Conservation (phyloP, 2,888 invertebrate species). For the Lypha dubia region DNA sequence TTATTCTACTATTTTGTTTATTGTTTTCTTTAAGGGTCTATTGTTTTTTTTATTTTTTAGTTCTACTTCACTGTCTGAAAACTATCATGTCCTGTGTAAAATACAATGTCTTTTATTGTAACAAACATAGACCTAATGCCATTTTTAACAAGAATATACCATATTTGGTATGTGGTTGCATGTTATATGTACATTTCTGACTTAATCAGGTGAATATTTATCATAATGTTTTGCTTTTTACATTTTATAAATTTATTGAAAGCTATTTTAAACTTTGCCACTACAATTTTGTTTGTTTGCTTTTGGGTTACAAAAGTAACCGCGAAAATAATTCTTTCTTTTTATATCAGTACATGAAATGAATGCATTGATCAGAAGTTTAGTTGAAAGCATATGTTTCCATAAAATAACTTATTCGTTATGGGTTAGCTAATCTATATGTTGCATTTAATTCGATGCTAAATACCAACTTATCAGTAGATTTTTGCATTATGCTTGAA, state of each 20-base stretch:
- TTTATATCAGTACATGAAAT: conserved; percentile 3
- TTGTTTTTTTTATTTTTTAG: not conserved
- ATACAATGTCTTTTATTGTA: not conserved
- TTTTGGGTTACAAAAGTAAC: not conserved
- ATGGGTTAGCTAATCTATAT: no score
- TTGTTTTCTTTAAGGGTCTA: no score
- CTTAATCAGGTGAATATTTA: conserved; percentile 38
- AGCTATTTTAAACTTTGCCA: conserved; percentile 11
- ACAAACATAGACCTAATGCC: conserved; percentile 6
- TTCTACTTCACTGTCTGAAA: not conserved
- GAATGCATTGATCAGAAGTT: not conserved
- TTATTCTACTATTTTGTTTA: not conserved
- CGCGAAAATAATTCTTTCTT: not conserved
- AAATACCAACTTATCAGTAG: no score
- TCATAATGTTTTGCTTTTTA: conserved; percentile 7
- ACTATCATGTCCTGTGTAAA: not conserved
- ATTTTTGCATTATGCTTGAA: no score
- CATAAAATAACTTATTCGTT: no score
- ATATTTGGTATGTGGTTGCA: conserved; percentile 25
- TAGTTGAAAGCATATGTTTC: no score
- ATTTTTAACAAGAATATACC: not conserved
- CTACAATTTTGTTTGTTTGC: conserved; percentile 5
- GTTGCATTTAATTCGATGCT: no score
- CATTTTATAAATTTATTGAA: conserved; percentile 17
- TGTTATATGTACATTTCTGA: conserved; percentile 28